Conservation (phyloP, 1,140 invertebrate species). For the Lamellibrachia luymesi region DNA sequence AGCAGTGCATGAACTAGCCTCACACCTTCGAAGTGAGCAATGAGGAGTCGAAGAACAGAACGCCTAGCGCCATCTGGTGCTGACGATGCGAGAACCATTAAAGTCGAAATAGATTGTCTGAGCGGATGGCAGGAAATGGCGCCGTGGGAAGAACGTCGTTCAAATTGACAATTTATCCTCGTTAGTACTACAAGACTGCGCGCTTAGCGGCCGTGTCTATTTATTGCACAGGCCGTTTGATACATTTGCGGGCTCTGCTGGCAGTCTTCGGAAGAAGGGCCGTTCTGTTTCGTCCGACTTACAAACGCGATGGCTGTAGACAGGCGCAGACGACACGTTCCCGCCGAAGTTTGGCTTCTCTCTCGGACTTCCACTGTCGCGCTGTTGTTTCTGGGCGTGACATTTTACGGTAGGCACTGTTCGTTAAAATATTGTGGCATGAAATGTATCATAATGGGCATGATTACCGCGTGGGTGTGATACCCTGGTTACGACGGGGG, state of each 20-base stretch:
- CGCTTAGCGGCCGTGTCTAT: constrained; percentile 2
- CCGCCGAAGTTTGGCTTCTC: not conserved
- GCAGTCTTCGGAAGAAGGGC: not conserved
- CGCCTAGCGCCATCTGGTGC: not conserved
- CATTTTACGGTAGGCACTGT: not conserved
- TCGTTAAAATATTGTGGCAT: not conserved
- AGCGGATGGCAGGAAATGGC: not conserved
- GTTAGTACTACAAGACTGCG: constrained; percentile 1
- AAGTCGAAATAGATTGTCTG: not conserved
- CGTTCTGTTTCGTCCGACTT: not conserved
- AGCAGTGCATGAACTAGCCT: too few species aligned
- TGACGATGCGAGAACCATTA: not conserved
- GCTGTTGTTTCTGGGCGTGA: not conserved
- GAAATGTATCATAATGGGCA: not conserved
- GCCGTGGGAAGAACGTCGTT: not conserved
- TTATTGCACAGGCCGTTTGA: not conserved
- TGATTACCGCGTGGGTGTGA: not conserved
- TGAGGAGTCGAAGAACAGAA: not conserved
- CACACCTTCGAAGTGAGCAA: too few species aligned
- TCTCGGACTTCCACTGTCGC: not conserved
- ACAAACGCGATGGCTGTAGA: not conserved
- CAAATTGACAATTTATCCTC: constrained; percentile 1
- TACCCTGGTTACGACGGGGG: not conserved
- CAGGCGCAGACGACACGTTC: not conserved
- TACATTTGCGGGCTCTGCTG: not conserved